phyloP scores from a whole-genome alignment of 2,113 vertebrate genomes.

The Aptenodytes patagonicus region DNA sequence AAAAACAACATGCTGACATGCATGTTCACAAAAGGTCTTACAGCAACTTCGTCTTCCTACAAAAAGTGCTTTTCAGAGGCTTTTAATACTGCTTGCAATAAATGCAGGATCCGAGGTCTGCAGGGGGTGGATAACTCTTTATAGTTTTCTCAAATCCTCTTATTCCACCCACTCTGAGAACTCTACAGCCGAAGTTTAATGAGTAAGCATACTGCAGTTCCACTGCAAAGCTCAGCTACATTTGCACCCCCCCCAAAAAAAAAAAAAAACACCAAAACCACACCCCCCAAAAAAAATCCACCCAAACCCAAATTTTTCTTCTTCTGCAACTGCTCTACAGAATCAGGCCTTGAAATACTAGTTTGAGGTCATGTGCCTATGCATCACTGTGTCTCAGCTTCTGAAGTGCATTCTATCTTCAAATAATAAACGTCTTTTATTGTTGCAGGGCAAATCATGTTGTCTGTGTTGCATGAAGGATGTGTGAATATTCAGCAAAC shows the following conservation, averaged over 20 bases:
- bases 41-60: not conserved
- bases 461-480: not conserved
- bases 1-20: not conserved
- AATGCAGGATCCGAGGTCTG: not conserved
- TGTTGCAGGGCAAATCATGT: not conserved
- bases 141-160: slow-evolving; percentile 25
- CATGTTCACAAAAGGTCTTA: not conserved
- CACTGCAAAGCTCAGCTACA: not conserved
- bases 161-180: not conserved
- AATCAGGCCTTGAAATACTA: not conserved
- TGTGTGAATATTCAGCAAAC: slow-evolving; percentile 13
- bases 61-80: not conserved
- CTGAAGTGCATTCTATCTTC: not conserved
- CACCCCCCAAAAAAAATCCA: not conserved
- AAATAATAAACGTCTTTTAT: not conserved
- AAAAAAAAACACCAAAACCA: accelerated
- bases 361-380: not conserved
- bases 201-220: not conserved
- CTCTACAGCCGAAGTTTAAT: not conserved
- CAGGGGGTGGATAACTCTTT: not conserved
- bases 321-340: not conserved
- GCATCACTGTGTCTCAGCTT: not conserved
- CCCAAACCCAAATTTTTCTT: not conserved
- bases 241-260: not conserved
- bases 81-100: not conserved